These are phyloP conservation scores for Pyrgilauda ruficollis DNA, from an alignment of 2,113 vertebrate species.

Conservation along the genomic window DNA sequence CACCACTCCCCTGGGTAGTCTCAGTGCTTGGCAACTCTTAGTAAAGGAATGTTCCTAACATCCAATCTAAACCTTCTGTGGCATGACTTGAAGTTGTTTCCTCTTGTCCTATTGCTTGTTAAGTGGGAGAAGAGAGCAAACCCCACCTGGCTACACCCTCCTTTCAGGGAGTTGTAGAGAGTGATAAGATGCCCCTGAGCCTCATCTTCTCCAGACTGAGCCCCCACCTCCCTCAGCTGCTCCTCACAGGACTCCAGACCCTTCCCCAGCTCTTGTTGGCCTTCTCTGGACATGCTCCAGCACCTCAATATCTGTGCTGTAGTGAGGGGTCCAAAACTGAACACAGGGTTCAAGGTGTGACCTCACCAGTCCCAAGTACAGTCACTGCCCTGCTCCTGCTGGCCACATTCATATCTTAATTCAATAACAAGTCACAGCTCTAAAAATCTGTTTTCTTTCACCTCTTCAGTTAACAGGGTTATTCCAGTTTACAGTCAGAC, in stretches of 20 bases:
- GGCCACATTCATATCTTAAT: background rate
- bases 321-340: background rate
- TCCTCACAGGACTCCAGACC: background rate
- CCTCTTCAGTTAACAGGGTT: constrained; percentile 84
- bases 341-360: background rate
- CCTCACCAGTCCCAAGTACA: background rate
- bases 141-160: background rate
- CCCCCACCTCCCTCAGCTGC: background rate
- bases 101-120: background rate
- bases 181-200: accelerated
- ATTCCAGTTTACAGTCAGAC: constrained; percentile 93
- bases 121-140: background rate
- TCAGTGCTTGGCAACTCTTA: background rate
- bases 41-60: background rate
- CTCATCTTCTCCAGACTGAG: background rate
- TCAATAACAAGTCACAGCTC: background rate
- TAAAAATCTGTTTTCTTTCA: background rate
- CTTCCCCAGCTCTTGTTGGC: background rate
- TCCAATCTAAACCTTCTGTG: background rate
- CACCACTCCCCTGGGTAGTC: background rate
- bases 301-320: background rate
- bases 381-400: background rate
- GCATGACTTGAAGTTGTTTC: background rate
- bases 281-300: background rate
- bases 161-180: background rate